Percentiles rank a stretch among this genome's conserved stretches.
Evolutionary conservation across 2,797 vertebrate species (phyloP).

Genomic region (Anguilla marmorata): DNA sequence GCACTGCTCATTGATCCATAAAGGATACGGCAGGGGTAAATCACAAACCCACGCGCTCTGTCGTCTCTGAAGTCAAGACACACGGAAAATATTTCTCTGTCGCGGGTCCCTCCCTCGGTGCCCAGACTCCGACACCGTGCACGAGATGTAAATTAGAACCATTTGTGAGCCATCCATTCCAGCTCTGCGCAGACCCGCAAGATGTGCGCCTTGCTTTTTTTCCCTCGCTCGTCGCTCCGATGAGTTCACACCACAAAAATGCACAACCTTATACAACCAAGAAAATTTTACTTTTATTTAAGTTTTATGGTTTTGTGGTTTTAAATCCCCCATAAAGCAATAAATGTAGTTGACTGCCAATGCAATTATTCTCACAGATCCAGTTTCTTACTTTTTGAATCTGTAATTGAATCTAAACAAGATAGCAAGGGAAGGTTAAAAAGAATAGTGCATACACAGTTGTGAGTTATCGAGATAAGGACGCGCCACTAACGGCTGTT

Average conservation of each 20-base stretch:
- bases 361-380: slow-evolving; percentile 32
- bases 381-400: slow-evolving; percentile 34
- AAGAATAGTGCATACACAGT: not conserved
- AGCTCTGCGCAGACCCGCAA: slow-evolving; percentile 32
- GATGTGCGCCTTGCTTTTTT: slow-evolving; percentile 29
- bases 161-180: slow-evolving; percentile 38
- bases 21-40: not conserved
- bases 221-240: slow-evolving; percentile 24
- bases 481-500: not conserved
- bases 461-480: not conserved
- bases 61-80: slow-evolving; percentile 50
- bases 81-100: slow-evolving; percentile 49
- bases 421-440: slow-evolving; percentile 42
- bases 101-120: not conserved
- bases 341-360: not conserved
- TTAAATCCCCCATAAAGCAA: slow-evolving; percentile 23
- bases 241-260: slow-evolving; percentile 40
- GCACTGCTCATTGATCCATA: not conserved
- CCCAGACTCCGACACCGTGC: slow-evolving; percentile 27
- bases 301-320: slow-evolving; percentile 35
- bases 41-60: not conserved
- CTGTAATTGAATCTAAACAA: slow-evolving; percentile 55
- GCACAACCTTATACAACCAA: slow-evolving; percentile 27
- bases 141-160: slow-evolving; percentile 55
- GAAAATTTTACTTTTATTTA: slow-evolving; percentile 30